Evolutionary conservation across 1,140 invertebrate species (phyloP).

Genomic region (Cecropterus lyciades): DNA sequence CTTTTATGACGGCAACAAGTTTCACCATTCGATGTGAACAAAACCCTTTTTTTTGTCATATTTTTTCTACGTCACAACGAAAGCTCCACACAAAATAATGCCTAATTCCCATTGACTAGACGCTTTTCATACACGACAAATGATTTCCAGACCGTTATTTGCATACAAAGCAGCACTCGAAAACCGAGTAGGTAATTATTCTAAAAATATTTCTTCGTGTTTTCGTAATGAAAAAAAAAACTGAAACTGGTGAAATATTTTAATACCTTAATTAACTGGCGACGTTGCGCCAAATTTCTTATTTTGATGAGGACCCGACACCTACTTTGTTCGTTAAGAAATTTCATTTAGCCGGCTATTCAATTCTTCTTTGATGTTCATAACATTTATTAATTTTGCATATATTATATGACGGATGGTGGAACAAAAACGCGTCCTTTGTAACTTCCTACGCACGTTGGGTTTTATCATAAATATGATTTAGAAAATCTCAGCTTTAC

Average conservation of each 20-base stretch:
- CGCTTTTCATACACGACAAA: constrained; percentile 46
- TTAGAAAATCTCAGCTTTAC: constrained; percentile 26
- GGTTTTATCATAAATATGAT: constrained; percentile 31
- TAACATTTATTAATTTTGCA: constrained; percentile 34
- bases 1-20: constrained; percentile 78
- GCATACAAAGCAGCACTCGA: constrained; percentile 47
- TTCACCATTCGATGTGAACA: constrained; percentile 61
- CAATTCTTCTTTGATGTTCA: constrained; percentile 51
- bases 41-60: constrained; percentile 52
- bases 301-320: constrained; percentile 57
- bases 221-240: constrained; percentile 50
- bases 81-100: constrained; percentile 49
- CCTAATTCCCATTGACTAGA: constrained; percentile 56
- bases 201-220: constrained; percentile 49
- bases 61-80: constrained; percentile 46
- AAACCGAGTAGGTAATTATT: constrained; percentile 47
- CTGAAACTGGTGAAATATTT: constrained; percentile 46
- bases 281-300: constrained; percentile 62
- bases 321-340: constrained; percentile 60
- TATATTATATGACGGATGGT: constrained; percentile 21
- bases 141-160: constrained; percentile 36
- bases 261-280: constrained; percentile 74
- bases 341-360: constrained; percentile 49
- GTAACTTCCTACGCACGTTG: constrained; percentile 14
- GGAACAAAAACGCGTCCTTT: constrained; percentile 18